These are phyloP conservation scores for Metallyticus violacea DNA, from an alignment of 2,888 invertebrate genomes.

Conservation along the genomic window DNA sequence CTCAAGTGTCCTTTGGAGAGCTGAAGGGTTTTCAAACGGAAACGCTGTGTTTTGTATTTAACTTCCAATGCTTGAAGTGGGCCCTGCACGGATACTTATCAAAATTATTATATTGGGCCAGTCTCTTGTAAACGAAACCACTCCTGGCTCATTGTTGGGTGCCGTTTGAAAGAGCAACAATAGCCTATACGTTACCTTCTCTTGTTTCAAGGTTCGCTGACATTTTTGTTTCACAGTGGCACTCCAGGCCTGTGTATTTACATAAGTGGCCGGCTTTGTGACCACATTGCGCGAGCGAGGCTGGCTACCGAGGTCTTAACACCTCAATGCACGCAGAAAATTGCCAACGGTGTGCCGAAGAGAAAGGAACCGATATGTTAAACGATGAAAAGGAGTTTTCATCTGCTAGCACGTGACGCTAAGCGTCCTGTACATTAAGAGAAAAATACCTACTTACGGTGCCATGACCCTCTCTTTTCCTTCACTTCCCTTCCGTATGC, in stretches of 20 bases:
- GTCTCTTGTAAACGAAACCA: conserved; percentile 7
- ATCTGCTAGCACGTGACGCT: not conserved
- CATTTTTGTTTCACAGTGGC: not conserved
- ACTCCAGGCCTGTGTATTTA: not conserved
- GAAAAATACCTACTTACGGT: too few species aligned
- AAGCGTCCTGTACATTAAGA: too few species aligned
- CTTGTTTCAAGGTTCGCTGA: not conserved
- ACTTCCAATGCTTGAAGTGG: not conserved
- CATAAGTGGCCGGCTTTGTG: not conserved
- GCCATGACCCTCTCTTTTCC: too few species aligned
- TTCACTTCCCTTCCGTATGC: too few species aligned
- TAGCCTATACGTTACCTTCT: not conserved
- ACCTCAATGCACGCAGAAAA: not conserved
- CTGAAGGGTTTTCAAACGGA: not conserved
- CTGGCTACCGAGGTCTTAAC: not conserved
- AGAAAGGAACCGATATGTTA: not conserved
- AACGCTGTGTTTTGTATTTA: not conserved
- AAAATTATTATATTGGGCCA: not conserved
- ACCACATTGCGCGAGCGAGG: not conserved
- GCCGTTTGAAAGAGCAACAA: conserved; percentile 12
- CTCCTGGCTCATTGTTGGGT: not conserved
- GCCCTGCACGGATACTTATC: not conserved
- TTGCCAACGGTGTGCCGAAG: not conserved
- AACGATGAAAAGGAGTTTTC: not conserved
- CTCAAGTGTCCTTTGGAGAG: not conserved